Percentiles rank a stretch among this genome's conserved stretches.
Conservation (phyloP, 2,113 vertebrate genomes). For the Camarhynchus parvulus region DNA sequence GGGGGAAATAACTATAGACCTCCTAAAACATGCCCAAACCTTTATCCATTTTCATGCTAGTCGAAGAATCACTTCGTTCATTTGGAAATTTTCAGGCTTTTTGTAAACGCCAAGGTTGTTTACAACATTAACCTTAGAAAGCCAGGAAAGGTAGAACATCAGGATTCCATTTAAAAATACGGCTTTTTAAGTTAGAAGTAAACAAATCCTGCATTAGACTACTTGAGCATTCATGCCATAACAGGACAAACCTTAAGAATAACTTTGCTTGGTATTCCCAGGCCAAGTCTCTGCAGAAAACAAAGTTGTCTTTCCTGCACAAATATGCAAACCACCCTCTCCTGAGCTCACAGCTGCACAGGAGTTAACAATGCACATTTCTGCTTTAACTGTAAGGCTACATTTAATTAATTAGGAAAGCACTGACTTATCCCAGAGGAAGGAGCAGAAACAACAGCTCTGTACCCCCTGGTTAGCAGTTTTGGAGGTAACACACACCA, state of each 20-base stretch:
- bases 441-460: background rate
- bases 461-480: rapidly evolving
- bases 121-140: background rate
- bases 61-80: background rate
- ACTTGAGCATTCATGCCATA: background rate
- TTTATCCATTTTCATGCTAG: background rate
- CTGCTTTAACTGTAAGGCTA: background rate
- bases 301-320: background rate
- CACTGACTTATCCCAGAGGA: background rate
- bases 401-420: background rate
- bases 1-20: background rate
- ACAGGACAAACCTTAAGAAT: background rate
- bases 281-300: background rate
- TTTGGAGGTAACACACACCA: background rate
- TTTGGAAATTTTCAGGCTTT: background rate
- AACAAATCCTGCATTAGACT: background rate
- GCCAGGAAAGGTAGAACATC: background rate
- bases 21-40: background rate
- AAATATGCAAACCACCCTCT: background rate
- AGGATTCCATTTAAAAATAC: background rate
- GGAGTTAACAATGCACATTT: background rate
- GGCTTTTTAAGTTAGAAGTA: background rate
- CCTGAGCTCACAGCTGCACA: background rate
- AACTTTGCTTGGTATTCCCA: background rate
- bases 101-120: background rate